A percentile compares a stretch with the other conserved stretches of the same genome.
Conservation (phyloP, 2,888 invertebrate species). For the Tachina grossa region DNA sequence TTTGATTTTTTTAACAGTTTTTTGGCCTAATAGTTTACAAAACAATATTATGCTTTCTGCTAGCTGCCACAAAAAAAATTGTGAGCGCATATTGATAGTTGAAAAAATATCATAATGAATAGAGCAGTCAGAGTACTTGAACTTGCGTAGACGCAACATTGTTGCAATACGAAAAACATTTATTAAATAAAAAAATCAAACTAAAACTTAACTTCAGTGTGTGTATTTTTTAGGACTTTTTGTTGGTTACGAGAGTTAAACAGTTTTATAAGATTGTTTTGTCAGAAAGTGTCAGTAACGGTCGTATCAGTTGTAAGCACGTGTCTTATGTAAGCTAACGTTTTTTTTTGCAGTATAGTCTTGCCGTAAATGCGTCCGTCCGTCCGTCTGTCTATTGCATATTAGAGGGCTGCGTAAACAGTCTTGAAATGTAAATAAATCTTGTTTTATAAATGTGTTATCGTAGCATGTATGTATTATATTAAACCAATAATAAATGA, state of each 20-base stretch:
- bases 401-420: too few relatives aligned
- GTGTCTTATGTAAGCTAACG: background rate
- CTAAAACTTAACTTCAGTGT: slow-evolving; percentile 1
- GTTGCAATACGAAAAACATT: background rate
- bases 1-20: slow-evolving; percentile 14
- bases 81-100: slow-evolving; percentile 15
- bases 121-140: slow-evolving; percentile 43
- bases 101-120: background rate
- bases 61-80: slow-evolving; percentile 34
- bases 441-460: too few relatives aligned
- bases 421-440: too few relatives aligned
- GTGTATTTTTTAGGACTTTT: slow-evolving; percentile 27
- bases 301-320: slow-evolving; percentile 10
- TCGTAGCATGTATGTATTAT: too few relatives aligned
- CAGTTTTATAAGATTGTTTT: slow-evolving; percentile 46
- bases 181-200: slow-evolving; percentile 7
- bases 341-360: too few relatives aligned
- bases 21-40: slow-evolving; percentile 25
- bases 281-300: slow-evolving; percentile 45
- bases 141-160: slow-evolving; percentile 65
- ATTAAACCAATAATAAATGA: too few relatives aligned
- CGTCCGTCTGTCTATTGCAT: slow-evolving; percentile 2
- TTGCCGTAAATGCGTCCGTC: background rate
- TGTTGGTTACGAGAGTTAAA: slow-evolving; percentile 23
- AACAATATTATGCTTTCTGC: slow-evolving; percentile 9